Evolutionary conservation across 2,113 vertebrate species (phyloP).

Genomic region (Morone saxatilis): DNA sequence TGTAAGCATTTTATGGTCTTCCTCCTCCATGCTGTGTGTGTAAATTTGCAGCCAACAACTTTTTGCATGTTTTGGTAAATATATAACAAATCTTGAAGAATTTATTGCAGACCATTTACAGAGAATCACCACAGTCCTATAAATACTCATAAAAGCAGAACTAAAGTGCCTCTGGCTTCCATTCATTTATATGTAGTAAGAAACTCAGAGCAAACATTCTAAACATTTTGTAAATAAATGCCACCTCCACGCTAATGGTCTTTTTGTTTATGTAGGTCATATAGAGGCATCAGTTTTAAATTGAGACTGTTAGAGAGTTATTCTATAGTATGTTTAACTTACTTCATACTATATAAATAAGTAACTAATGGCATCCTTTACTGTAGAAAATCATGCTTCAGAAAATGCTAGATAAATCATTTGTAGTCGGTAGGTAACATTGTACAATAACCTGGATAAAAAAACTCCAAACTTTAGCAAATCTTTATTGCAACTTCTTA

Average conservation of each 20-base stretch:
- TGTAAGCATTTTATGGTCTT: neutral
- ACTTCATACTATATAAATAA: neutral
- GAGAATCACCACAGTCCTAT: neutral
- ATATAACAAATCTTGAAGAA: neutral
- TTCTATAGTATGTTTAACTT: no score
- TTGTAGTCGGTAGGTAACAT: neutral
- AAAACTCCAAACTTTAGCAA: neutral
- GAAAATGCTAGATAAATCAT: neutral
- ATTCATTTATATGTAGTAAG: neutral
- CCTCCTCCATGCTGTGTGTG: neutral
- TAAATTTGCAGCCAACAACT: neutral
- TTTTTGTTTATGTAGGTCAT: neutral
- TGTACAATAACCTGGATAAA: neutral
- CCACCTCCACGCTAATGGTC: no score
- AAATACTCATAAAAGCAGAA: neutral
- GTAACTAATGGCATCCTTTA: neutral
- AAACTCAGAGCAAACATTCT: neutral
- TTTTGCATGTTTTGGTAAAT: neutral
- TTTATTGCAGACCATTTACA: neutral
- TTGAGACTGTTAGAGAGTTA: no score
- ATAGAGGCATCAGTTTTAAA: neutral
- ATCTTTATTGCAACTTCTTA: neutral
- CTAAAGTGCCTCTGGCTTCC: no score
- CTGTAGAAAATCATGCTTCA: neutral
- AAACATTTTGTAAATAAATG: neutral